Conservation (phyloP, 2,113 vertebrate genomes). For the Tetraodon nigroviridis region DNA sequence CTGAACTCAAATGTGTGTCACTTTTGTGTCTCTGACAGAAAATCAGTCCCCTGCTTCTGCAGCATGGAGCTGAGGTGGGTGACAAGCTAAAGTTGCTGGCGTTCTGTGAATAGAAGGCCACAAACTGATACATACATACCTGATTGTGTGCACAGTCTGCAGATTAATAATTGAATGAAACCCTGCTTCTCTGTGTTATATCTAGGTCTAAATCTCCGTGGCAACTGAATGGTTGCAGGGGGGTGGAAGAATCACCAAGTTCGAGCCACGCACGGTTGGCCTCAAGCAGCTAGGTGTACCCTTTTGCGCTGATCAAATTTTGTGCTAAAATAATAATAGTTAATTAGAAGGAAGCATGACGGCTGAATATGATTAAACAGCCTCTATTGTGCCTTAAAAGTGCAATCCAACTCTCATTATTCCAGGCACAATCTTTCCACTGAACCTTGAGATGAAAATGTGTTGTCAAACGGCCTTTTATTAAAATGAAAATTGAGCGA, state of each 20-base stretch:
- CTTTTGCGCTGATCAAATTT: slow-evolving; percentile 32
- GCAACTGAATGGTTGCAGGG: slow-evolving; percentile 5
- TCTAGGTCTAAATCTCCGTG: slow-evolving; percentile 21
- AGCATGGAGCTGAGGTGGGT: slow-evolving; percentile 5
- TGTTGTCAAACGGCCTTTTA: slow-evolving; percentile 31
- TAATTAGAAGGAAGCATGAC: slow-evolving; percentile 15
- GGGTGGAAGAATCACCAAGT: slow-evolving; percentile 37
- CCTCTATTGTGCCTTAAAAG: slow-evolving; percentile 40
- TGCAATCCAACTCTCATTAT: slow-evolving; percentile 30
- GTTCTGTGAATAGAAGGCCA: slow-evolving; percentile 13
- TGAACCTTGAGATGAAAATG: slow-evolving; percentile 41
- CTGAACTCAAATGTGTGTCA: slow-evolving; percentile 39
- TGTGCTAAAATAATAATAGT: slow-evolving; percentile 24
- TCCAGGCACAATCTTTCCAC: slow-evolving; percentile 26
- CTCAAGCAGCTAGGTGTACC: slow-evolving; percentile 33
- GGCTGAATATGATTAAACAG: slow-evolving; percentile 29
- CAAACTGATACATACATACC: neutral
- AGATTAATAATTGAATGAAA: slow-evolving; percentile 1
- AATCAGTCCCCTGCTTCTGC: slow-evolving; percentile 25
- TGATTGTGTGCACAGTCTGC: neutral
- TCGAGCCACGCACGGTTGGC: slow-evolving; percentile 21
- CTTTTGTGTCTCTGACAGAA: slow-evolving; percentile 48
- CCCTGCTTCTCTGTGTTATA: slow-evolving; percentile 1
- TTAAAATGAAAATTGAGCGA: slow-evolving; percentile 35
- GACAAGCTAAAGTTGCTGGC: slow-evolving; percentile 27